Conservation (phyloP, 2,888 invertebrate genomes). For the Lithophane socia region DNA sequence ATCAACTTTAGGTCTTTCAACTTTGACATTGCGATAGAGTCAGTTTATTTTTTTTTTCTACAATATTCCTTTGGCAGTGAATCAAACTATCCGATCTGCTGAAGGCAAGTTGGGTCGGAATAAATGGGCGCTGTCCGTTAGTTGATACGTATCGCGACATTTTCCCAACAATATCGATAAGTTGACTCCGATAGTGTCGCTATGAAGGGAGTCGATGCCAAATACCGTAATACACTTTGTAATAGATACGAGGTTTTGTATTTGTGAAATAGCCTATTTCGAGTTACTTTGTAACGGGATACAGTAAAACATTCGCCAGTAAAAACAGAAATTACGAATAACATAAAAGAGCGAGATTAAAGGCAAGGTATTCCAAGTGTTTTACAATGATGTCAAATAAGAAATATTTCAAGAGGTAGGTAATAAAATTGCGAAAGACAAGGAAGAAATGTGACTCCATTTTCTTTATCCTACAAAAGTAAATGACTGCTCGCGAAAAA, state of each 20-base stretch:
- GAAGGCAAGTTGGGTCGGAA: slow-evolving; percentile 59
- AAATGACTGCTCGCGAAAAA: slow-evolving; percentile 33
- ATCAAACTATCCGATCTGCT: slow-evolving; percentile 51
- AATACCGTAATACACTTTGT: slow-evolving; percentile 55
- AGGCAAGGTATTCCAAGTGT: slow-evolving; percentile 40
- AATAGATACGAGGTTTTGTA: slow-evolving; percentile 55
- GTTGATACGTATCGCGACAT: slow-evolving; percentile 68
- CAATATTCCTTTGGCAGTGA: slow-evolving; percentile 54
- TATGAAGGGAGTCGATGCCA: slow-evolving; percentile 60
- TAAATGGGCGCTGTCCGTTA: slow-evolving; percentile 65
- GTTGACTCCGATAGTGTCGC: slow-evolving; percentile 64
- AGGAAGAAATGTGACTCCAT: slow-evolving; percentile 29
- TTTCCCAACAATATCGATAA: slow-evolving; percentile 69
- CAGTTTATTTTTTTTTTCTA: slow-evolving; percentile 39
- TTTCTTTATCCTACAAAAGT: slow-evolving; percentile 38
- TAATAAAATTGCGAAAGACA: slow-evolving; percentile 37
- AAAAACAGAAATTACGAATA: slow-evolving; percentile 40
- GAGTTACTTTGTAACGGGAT: slow-evolving; percentile 37
- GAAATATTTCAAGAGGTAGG: slow-evolving; percentile 46
- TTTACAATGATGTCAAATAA: slow-evolving; percentile 46
- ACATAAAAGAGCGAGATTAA: slow-evolving; percentile 46
- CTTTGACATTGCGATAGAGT: slow-evolving; percentile 55
- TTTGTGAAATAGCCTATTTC: slow-evolving; percentile 45
- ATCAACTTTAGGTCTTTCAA: slow-evolving; percentile 56
- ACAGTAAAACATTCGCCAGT: slow-evolving; percentile 28